Conservation (phyloP, 1,140 invertebrate species). For the Drosophila biarmipes region DNA sequence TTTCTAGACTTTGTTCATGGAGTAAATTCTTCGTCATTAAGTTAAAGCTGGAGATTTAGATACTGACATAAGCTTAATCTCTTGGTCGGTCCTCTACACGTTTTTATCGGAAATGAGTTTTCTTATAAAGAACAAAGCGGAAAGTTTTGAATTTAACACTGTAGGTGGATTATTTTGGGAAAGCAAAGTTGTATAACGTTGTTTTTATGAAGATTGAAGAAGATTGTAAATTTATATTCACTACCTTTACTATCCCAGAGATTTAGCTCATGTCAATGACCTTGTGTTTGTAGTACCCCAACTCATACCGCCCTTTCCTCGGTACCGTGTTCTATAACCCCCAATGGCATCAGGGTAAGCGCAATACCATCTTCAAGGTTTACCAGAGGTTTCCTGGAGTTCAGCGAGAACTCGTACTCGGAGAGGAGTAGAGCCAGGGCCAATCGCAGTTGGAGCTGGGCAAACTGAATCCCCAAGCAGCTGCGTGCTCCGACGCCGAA, state of each 20-base stretch:
- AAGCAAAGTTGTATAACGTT: no score
- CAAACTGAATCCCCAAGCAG: slow-evolving; percentile 87
- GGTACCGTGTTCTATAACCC: slow-evolving; percentile 63
- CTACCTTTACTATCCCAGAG: not conserved
- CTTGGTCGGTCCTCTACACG: not conserved
- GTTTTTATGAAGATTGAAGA: no score
- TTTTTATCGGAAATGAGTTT: slow-evolving; percentile 9
- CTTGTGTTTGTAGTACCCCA: not conserved
- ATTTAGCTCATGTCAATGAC: slow-evolving; percentile 5
- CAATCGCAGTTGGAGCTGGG: slow-evolving; percentile 87
- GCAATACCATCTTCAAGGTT: slow-evolving; percentile 72
- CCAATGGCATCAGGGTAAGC: slow-evolving; percentile 61
- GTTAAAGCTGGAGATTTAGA: slow-evolving; percentile 8
- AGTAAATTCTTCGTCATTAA: slow-evolving; percentile 42
- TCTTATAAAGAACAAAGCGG: slow-evolving; percentile 2
- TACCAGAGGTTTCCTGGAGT: slow-evolving; percentile 62
- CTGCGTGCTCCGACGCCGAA: slow-evolving; percentile 86
- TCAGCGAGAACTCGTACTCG: slow-evolving; percentile 69
- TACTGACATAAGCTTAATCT: slow-evolving; percentile 28
- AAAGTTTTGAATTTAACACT: slow-evolving; percentile 4
- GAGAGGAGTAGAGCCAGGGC: slow-evolving; percentile 84
- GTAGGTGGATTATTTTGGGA: no score
- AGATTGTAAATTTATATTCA: no score
- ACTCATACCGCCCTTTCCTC: slow-evolving; percentile 60
- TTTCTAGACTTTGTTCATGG: slow-evolving; percentile 48